phyloP scores from a whole-genome alignment of 1,140 invertebrate genomes.

The Yoshiicerus persimilis region DNA sequence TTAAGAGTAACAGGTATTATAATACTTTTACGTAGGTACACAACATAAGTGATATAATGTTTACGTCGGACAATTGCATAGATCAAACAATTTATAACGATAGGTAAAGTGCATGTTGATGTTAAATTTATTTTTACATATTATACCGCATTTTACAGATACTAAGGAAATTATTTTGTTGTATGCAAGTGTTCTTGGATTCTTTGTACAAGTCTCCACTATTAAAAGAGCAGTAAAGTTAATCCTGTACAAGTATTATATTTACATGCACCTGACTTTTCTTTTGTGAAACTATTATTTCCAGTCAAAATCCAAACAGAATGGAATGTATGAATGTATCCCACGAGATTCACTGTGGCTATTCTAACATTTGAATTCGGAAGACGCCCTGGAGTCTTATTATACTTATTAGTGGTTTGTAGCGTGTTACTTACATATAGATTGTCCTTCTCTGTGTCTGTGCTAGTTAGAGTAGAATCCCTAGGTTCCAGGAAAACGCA shows the following conservation, averaged over 20 bases:
- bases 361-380: neutral
- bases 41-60: too few species aligned
- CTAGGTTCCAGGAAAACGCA: neutral
- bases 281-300: neutral
- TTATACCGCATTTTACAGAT: too few species aligned
- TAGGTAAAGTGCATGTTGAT: neutral
- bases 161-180: too few species aligned
- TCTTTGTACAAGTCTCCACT: too few species aligned
- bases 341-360: neutral
- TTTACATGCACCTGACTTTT: conserved; percentile 25
- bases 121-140: neutral
- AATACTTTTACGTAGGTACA: neutral
- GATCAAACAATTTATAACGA: neutral
- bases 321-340: conserved; percentile 17
- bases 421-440: neutral
- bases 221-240: too few species aligned
- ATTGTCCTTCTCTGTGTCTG: neutral
- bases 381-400: conserved; percentile 27
- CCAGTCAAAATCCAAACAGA: neutral
- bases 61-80: neutral
- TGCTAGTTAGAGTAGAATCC: neutral
- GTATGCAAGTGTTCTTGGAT: too few species aligned
- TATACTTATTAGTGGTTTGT: neutral
- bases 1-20: neutral
- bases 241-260: neutral